These are phyloP conservation scores for Lichenostomus cassidix DNA, from an alignment of 2,113 vertebrate genomes.

Conservation along the genomic window DNA sequence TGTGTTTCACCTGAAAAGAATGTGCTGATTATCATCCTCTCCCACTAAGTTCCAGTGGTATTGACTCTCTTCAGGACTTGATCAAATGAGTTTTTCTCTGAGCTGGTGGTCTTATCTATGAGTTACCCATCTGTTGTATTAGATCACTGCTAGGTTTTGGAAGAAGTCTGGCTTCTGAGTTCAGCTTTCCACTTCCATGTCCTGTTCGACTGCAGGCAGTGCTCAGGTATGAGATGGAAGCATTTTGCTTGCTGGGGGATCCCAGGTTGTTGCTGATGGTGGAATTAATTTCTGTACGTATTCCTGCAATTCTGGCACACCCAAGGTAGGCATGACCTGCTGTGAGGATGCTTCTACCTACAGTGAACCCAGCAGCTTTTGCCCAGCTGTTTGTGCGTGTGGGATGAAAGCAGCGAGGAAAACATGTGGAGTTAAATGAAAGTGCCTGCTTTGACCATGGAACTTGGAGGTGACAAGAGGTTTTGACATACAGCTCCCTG, in stretches of 20 bases:
- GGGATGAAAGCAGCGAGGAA: background rate
- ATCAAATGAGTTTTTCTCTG: background rate
- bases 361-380: background rate
- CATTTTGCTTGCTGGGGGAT: background rate
- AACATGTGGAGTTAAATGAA: fast-evolving
- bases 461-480: background rate
- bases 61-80: background rate
- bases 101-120: background rate
- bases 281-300: background rate
- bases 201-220: background rate
- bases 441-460: background rate
- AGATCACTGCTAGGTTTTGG: background rate
- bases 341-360: background rate
- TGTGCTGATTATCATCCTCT: background rate
- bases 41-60: background rate
- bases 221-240: background rate
- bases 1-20: background rate
- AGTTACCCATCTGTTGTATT: background rate
- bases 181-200: background rate
- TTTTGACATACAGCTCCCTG: background rate
- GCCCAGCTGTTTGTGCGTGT: fast-evolving
- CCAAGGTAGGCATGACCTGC: background rate
- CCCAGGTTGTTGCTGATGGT: background rate
- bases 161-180: background rate
- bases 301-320: background rate